Evolutionary conservation across 2,113 vertebrate species (phyloP), one percentile per base, ranked within the genome.

Genomic region (Anser brachyrhynchus): DNA sequence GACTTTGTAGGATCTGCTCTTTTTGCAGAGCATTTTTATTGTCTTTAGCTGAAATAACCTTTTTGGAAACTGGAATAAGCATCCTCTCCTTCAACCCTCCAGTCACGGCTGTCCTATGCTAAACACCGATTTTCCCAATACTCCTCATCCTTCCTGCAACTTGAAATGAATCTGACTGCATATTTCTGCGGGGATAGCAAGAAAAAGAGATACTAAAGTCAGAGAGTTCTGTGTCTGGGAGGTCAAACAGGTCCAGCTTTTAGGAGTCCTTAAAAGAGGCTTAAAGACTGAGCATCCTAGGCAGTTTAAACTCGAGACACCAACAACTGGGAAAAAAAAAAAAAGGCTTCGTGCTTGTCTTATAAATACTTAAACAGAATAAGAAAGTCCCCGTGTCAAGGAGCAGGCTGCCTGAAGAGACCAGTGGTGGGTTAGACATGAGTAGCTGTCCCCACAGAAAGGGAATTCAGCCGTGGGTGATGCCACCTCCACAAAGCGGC

Each of bases 21-120:
- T 81, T 37, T 70, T 4, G 1, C 11, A 13, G 39, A 73, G 54
- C 54, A 7, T 46, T 39, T 71, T 80, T 41, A 44, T 67, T 90
- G 79, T 87, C 84, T 87, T 61, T 58, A 65, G 92, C 80, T 84
- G 62, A 80, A 86, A 86, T 52, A 86, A 88, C 80, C 84, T 92
- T 88, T 88, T 80, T 43, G 41, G 87, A 96, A 72, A 39, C 59
- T 6, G 7, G 62, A 46, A 93, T 81, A 77, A 78, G 52, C 64
- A 31, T 71, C 80, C 84, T 93, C 67, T 89, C 88, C 85, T 89
- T 71, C 90, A 81, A 19, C 80, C 83, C 85, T 90, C 62, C 73
- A 35, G 88, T 61, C 37, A 37, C 77, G 51, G 33, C 79, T 61
- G 84, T 73, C 90, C 77, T 84, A 61, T 1, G 3, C 84, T 33